Evolutionary conservation across 1,140 invertebrate species (phyloP), one percentile per base, ranked within the genome.

Genomic region (Drosophila littoralis): DNA sequence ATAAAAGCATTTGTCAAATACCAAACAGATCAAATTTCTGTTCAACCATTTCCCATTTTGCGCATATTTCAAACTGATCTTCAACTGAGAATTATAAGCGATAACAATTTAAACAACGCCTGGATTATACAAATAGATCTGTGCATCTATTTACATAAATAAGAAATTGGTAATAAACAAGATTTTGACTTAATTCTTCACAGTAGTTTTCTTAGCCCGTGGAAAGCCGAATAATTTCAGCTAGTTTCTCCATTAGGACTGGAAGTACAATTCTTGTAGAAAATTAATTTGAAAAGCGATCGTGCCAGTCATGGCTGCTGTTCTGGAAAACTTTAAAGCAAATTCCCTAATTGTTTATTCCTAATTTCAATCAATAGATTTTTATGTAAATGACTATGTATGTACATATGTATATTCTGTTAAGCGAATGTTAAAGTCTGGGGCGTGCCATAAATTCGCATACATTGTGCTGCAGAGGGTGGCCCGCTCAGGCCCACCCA

Each of bases 401-500:
- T 61, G 35, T 36, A n/a, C 36, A 58, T 59, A 52, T 52, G 10
- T 42, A 50, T 22, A 51, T 52, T 52, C 35, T 43, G 42, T 69
- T 61, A 32, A 12, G 38, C 28, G 58, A 65, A 57, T 58, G 36
- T 35, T 66, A 66, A 58, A 66, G 63, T 28, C 15, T 59, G 55
- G 51, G 71, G 57, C 65, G 65, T 51, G 71, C 64, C 43, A 28
- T 32, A 35, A 64, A 55, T 48, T 64, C 51, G 50, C 59, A 64
- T 59, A 75, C 67, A 74, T 35, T 69, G 59, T 50, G 40, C 32
- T 45, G 12, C 35, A 64, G 43, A 48, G 17, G 35, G 45, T 66
- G 36, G 52, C 52, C 52, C 54, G 51, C 38, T 58, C 45, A 48
- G 50, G 67, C 59, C 72, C 81, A 84, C 72, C 72, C 80, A 75